Evolutionary conservation across 1,140 invertebrate genomes (phyloP).

Genomic region (Drosophila persimilis): DNA sequence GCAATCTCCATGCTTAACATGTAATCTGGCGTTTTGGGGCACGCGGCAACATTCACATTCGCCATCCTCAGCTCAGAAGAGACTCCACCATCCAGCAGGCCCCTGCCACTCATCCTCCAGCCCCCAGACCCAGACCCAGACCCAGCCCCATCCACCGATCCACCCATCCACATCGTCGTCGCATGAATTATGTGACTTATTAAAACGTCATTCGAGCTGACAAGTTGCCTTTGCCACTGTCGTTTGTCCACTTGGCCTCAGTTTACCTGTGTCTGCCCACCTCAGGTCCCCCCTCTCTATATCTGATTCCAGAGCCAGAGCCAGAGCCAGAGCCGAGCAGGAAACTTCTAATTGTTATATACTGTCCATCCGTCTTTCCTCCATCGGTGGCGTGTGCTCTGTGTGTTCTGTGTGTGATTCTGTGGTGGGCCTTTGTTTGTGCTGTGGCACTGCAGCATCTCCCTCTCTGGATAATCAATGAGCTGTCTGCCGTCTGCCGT

Average conservation of each 20-base stretch:
- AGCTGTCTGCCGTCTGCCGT: slow-evolving; percentile 20
- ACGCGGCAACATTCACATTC: slow-evolving; percentile 56
- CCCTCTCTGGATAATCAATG: slow-evolving; percentile 46
- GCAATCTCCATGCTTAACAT: slow-evolving; percentile 45
- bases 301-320: slow-evolving; percentile 9
- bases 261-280: slow-evolving; percentile 7
- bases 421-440: slow-evolving; percentile 43
- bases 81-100: not conserved
- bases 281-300: not conserved
- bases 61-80: not conserved
- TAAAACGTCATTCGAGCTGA: slow-evolving; percentile 80
- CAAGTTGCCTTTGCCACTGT: slow-evolving; percentile 76
- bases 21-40: slow-evolving; percentile 47
- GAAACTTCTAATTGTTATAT: slow-evolving; percentile 74
- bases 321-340: slow-evolving; percentile 35
- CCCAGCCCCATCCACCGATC: slow-evolving; percentile 19
- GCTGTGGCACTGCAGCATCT: slow-evolving; percentile 17
- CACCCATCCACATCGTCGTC: slow-evolving; percentile 21
- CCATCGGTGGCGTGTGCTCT: slow-evolving; percentile 13
- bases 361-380: slow-evolving; percentile 29
- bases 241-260: slow-evolving; percentile 18
- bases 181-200: slow-evolving; percentile 81
- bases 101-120: not conserved
- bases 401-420: slow-evolving; percentile 5
- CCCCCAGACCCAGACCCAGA: not conserved